Evolutionary conservation across 2,888 invertebrate genomes (phyloP), one percentile per base, ranked within the genome.

Genomic region (Polietes domitor): DNA sequence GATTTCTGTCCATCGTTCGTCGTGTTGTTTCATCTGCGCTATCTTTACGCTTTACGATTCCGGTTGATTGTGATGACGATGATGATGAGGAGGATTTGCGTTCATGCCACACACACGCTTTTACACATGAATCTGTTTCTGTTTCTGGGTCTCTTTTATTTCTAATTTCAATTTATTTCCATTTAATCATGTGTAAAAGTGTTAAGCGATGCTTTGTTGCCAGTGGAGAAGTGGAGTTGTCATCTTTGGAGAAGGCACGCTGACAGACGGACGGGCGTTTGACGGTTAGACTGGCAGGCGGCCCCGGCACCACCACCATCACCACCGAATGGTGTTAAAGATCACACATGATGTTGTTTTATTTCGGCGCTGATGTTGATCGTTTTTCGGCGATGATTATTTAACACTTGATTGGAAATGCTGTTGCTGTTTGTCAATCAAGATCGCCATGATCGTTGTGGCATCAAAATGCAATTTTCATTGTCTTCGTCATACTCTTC

Each of bases 181-280:
- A 43, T 81, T 84, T 68, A 84, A 78, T 81, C 81, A 84, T 76
- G 76, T 84, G 76, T 81, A 81, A 81, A 84, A 79, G 78, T 84
- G 84, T 84, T 76, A 81, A 84, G 76, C 79, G 68, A 63, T 76
- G n/a, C 75, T 50, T n/a, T n/a, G n/a, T n/a, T n/a, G n/a, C n/a
- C n/a, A n/a, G 41, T 74, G 77, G 61, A 47, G 41, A 21, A 43
- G 58, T 73, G 58, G 73, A 73, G 19, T 41, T 72, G 55, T 58
- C 55, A 55, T 55, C 37, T 58, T 19, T 53, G 37, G 28, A 53
- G 37, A 55, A 63, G 19, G 15, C 43, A 68, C 58, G 37, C 12
- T 24, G 68, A 58, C 15, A 50, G 53, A 53, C 53, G 24, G 24
- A 58, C 19, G 15, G 1, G 21, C 24, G n/a, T 6, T 3, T 55